Evolutionary conservation across 2,113 vertebrate species (phyloP), one percentile per base, ranked within the genome.

Genomic region (Caranx ignobilis): DNA sequence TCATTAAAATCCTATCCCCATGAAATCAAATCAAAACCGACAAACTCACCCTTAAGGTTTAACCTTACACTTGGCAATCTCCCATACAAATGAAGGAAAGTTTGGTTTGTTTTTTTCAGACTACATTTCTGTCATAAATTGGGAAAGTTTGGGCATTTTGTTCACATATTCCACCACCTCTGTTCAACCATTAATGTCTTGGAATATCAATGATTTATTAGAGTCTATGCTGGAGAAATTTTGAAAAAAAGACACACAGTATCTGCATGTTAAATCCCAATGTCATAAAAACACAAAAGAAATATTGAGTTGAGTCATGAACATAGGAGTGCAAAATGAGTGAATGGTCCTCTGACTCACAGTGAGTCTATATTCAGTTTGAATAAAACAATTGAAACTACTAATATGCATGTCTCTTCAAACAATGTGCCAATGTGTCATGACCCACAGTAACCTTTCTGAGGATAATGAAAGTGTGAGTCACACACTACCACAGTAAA

Each of bases 401-500:
- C 16, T 69, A 55, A 3, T 2, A 55, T 55, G 67, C 7, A 55
- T 41, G 11, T 55, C 6, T 71, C 10, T 71, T 21, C 8, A 32
- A 8, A 0, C 3, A 32, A 39, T 37, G 6, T 35, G 37, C 13
- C 18, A 56, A 31, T 69, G 37, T 26, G 50, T 56, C 35, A 72
- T 72, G 83, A 64, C 19, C 43, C 11, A 39, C 11, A 13, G n/a
- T 15, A 62, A 54, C 45, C 60, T 67, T 72, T 70, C 77, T 47
- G 26, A 61, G 47, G 37, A 74, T 18, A 61, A 70, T 77, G 74
- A 73, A 70, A 77, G 62, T 61, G 37, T 55, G 52, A 34, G 56
- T 54, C 60, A 50, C n/a, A 74, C 34, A 45, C 19, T 50, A 16
- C 11, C n/a, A 26, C 13, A 69, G 10, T n/a, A 52, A 64, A 48